Conservation (phyloP, 2,888 invertebrate genomes). For the Allophyes oxyacanthae region DNA sequence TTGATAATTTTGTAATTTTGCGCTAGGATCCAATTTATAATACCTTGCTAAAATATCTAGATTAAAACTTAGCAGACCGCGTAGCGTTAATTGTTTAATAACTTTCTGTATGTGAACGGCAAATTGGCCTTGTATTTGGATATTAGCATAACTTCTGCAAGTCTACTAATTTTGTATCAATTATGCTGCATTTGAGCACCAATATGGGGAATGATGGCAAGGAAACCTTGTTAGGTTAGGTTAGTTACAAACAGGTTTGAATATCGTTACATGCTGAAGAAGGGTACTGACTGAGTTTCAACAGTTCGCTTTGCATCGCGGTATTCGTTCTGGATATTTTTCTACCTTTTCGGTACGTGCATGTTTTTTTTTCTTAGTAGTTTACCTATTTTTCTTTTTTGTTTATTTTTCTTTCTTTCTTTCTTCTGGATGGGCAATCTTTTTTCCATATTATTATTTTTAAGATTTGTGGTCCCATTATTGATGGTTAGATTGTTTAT, state of each 20-base stretch:
- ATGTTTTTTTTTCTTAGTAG: too few relatives aligned
- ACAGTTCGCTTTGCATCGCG: too few relatives aligned
- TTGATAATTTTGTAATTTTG: slow-evolving; percentile 9
- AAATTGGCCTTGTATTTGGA: slow-evolving; percentile 33
- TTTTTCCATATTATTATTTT: too few relatives aligned
- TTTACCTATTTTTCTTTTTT: too few relatives aligned
- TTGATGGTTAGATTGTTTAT: too few relatives aligned
- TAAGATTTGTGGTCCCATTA: too few relatives aligned
- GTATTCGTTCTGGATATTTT: too few relatives aligned
- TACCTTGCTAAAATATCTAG: slow-evolving; percentile 38
- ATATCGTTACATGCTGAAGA: not conserved
- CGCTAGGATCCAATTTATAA: slow-evolving; percentile 43
- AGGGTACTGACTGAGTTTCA: too few relatives aligned
- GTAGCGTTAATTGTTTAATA: slow-evolving; percentile 54
- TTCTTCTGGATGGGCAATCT: too few relatives aligned
- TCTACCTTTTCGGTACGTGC: too few relatives aligned
- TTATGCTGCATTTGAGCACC: slow-evolving; percentile 3
- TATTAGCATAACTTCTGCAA: slow-evolving; percentile 44
- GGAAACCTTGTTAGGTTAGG: not conserved
- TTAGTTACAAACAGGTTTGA: not conserved
- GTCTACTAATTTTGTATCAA: slow-evolving; percentile 21
- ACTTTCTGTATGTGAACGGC: slow-evolving; percentile 35
- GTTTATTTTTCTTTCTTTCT: too few relatives aligned
- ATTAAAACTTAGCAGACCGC: slow-evolving; percentile 54
- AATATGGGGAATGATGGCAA: slow-evolving; percentile 2